Evolutionary conservation across 1,140 invertebrate genomes (phyloP).

Genomic region (Pseudomyrmex sp.): DNA sequence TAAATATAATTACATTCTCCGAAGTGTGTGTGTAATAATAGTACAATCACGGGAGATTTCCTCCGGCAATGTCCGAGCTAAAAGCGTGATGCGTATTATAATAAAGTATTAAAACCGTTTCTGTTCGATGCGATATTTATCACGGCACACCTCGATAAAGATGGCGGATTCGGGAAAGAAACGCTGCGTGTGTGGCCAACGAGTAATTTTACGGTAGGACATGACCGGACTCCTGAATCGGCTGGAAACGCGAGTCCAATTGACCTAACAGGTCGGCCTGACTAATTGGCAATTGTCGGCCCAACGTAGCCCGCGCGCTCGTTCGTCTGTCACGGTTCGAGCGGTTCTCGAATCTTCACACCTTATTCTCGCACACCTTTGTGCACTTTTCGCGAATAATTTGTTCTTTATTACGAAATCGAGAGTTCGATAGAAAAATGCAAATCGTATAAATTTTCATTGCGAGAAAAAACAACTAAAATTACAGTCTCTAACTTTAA

Average conservation of each 20-base stretch:
- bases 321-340: constrained; percentile 56
- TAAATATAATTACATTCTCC: background rate
- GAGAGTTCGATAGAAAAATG: background rate
- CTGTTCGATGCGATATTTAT: background rate
- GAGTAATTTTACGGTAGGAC: constrained; percentile 81
- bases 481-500: too few relatives aligned
- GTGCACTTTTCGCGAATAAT: constrained; percentile 29
- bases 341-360: constrained; percentile 48
- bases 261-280: constrained; percentile 79
- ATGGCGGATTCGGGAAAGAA: constrained; percentile 14
- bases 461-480: too few relatives aligned
- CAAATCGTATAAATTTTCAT: too few relatives aligned
- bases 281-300: constrained; percentile 84
- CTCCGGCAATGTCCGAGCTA: too few relatives aligned
- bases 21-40: background rate
- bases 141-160: background rate
- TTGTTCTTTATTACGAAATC: too few relatives aligned
- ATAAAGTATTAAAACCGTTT: too few relatives aligned
- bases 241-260: constrained; percentile 82
- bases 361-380: constrained; percentile 39
- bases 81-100: too few relatives aligned
- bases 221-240: constrained; percentile 81
- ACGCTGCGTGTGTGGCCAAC: constrained; percentile 69
- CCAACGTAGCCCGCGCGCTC: constrained; percentile 79
- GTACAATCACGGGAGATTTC: background rate